Conservation (phyloP, 2,797 vertebrate species). For the Garrulus glandarius region DNA sequence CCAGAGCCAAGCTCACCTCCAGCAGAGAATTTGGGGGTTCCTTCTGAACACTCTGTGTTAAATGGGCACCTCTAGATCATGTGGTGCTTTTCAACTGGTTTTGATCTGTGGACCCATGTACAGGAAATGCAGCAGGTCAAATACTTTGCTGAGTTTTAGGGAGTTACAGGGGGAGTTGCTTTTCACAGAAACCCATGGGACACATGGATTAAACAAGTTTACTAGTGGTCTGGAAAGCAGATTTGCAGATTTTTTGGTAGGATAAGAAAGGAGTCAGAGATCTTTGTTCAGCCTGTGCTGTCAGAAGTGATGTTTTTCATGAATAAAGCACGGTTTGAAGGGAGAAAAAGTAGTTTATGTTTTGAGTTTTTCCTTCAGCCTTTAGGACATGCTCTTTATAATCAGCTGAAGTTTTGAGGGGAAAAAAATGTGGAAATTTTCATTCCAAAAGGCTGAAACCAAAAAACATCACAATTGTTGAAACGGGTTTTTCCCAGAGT, state of each 20-base stretch:
- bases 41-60: not conserved
- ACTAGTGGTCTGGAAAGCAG: not conserved
- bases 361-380: not conserved
- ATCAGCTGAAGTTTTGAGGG: slow-evolving; percentile 33
- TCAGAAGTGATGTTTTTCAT: slow-evolving; percentile 15
- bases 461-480: not conserved
- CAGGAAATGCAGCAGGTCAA: not conserved
- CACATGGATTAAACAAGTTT: not conserved
- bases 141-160: not conserved
- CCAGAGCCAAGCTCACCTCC: not conserved
- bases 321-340: not conserved
- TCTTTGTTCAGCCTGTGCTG: not conserved
- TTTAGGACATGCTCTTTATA: not conserved
- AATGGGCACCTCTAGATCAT: not conserved
- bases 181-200: not conserved
- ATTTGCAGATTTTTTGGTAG: not conserved
- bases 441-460: not conserved
- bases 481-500: slow-evolving; percentile 11
- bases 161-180: rapidly evolving
- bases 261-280: not conserved
- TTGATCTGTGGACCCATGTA: not conserved
- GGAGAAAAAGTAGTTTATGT: not conserved
- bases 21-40: not conserved
- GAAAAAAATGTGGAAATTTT: not conserved
- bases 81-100: not conserved